These are phyloP conservation scores for Prunella fulvescens DNA, from an alignment of 2,113 vertebrate species.

Conservation along the genomic window DNA sequence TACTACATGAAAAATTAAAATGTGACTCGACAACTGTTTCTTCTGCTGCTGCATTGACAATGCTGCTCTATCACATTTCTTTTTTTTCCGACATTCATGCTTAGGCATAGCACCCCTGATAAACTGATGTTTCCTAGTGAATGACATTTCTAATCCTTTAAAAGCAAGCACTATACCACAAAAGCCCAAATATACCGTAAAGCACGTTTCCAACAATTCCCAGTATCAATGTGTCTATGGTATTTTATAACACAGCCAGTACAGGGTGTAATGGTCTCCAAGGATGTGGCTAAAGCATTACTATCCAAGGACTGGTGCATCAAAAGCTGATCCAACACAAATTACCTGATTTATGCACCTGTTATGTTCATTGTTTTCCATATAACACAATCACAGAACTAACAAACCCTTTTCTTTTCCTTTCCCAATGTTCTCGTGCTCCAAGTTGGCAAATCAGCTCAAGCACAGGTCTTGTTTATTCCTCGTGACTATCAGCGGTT, in stretches of 20 bases:
- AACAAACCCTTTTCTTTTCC: background rate
- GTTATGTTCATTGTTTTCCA: background rate
- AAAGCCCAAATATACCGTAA: background rate
- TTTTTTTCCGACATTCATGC: background rate
- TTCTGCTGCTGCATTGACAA: background rate
- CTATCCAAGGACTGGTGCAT: background rate
- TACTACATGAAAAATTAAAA: background rate
- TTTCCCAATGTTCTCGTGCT: background rate
- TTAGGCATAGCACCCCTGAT: background rate
- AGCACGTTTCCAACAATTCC: background rate
- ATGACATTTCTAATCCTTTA: background rate
- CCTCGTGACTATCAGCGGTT: background rate
- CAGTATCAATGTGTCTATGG: background rate
- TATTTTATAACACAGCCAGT: background rate
- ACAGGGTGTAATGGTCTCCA: background rate
- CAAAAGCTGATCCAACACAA: background rate
- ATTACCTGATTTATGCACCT: background rate
- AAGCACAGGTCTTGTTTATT: background rate
- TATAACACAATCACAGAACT: background rate
- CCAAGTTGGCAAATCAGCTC: background rate
- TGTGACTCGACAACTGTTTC: background rate
- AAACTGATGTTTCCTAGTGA: background rate
- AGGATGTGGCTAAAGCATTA: background rate
- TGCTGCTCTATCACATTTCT: background rate
- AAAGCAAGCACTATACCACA: background rate